Evolutionary conservation across 2,888 invertebrate genomes (phyloP), one percentile per base, ranked within the genome.

Genomic region (Chymomyza procnemis): DNA sequence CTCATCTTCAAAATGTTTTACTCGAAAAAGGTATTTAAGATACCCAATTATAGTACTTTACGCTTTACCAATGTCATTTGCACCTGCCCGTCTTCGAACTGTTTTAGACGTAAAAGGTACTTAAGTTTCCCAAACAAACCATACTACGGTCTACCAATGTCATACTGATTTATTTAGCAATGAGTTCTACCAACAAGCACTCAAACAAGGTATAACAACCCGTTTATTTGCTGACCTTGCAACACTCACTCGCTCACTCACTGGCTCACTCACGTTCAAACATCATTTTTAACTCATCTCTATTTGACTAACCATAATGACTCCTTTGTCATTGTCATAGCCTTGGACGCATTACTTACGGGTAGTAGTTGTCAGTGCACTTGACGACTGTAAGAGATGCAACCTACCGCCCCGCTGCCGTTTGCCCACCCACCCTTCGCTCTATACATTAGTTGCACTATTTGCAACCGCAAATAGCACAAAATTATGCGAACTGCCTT

Each of bases 381-480:
- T 41, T 41, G 34, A 41, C 34, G 34, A 41, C 34, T 41, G 34
- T 41, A 41, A 41, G 12, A 12, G 34, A 12, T 9, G 12, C 34
- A 12, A 26, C 26, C 26, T 6, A 4, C 26, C 26, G 6, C 4
- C 26, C 1, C 34, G 0, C 34, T 12, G 34, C 34, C 12, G 12
- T 41, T n/a, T n/a, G n/a, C n/a, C n/a, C n/a, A n/a, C n/a, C n/a
- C n/a, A n/a, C n/a, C 12, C 34, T 2, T 4, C 34, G 12, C 34
- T 41, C 34, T 41, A 12, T 14, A 41, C 34, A 41, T 41, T 41
- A 41, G 34, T 50, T 50, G 48, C 48, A 18, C 18, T 50, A 16
- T 63, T 62, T 80, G 69, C 72, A 72, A 26, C 84, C 81, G 64
- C 81, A 82, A 82, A 79, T 78, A 71, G 73, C 74, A 68, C 65